Base-by-base conservation (phyloP, 2,797 vertebrate genomes). In the Acrossocheilus wenchowensis region DNA sequence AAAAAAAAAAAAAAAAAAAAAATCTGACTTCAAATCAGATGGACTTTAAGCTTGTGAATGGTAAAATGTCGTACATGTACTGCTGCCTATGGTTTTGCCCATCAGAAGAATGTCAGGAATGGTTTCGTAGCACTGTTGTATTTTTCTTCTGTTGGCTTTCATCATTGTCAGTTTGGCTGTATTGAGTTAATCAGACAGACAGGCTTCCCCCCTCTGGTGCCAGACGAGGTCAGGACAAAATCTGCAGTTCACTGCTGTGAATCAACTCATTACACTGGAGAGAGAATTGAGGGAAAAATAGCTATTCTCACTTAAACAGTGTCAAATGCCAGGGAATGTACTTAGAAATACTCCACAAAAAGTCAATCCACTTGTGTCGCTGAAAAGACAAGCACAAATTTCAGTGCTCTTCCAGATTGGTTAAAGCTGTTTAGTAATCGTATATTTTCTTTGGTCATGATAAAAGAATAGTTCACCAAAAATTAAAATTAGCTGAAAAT, bases 91-190 rank as follows among this genome's bases (percentile, higher is more conserved):
- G 80, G 71, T 86, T 86, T 64, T 86, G 84, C 62, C 80, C 43
- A 41, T 77, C 66, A 78, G 64, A 87, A 30, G 74, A 87, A 82
- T 84, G 78, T 82, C 84, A 79, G 26, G 78, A 74, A 86, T 69
- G 71, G 68, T 87, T 84, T 88, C 10, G 6, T 57, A 30, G 41
- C 52, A 60, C 21, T 71, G 62, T 69, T 30, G 68, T 80, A 75
- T 86, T 80, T 85, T 87, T 83, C 64, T 69, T 86, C 80, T 73
- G 75, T 85, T 88, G 81, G 74, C 66, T 79, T 43, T 86, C 41
- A 30, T 66, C 69, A 75, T 87, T 88, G 88, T 87, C 74, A 85
- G 85, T 88, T 83, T 79, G 60, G 78, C 30, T 68, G 30, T 66
- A n/a, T 66, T 81, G 15, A n/a, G 15, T 89, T 86, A 30, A 74